These are phyloP conservation scores for Scaptomyza reducta DNA, from an alignment of 2,888 invertebrate genomes.

Conservation along the genomic window DNA sequence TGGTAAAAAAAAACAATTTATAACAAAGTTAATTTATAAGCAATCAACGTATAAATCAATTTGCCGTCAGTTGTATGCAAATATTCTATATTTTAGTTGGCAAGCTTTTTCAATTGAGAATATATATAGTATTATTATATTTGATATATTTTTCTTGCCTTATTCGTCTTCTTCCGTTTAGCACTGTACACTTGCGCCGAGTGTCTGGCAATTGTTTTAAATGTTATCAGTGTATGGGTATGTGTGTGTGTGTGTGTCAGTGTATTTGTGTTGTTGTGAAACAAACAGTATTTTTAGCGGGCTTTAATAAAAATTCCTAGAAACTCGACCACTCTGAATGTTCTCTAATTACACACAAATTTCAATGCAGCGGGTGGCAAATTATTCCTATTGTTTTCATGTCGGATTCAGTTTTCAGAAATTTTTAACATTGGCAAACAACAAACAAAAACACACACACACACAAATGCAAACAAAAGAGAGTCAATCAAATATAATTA, in stretches of 20 bases:
- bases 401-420: slow-evolving; percentile 24
- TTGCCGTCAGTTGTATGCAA: no score
- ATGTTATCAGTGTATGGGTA: slow-evolving; percentile 20
- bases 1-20: slow-evolving; percentile 9
- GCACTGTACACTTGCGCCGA: slow-evolving; percentile 39
- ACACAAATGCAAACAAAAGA: slow-evolving; percentile 26
- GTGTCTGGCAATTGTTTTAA: slow-evolving; percentile 48
- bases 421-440: slow-evolving; percentile 41
- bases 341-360: slow-evolving; percentile 63
- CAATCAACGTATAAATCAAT: slow-evolving; percentile 1
- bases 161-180: slow-evolving; percentile 1
- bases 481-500: slow-evolving; percentile 61
- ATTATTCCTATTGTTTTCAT: slow-evolving; percentile 38
- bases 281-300: slow-evolving; percentile 39
- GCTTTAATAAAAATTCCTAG: slow-evolving; percentile 59
- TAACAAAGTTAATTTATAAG: not conserved
- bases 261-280: slow-evolving; percentile 53
- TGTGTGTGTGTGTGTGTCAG: slow-evolving; percentile 13
- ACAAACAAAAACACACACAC: no score
- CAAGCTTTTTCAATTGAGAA: not conserved
- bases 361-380: slow-evolving; percentile 52
- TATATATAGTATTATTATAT: not conserved
- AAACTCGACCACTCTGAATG: slow-evolving; percentile 53
- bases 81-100: no score
- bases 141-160: slow-evolving; percentile 5